Evolutionary conservation across 2,113 vertebrate genomes (phyloP), one percentile per base, ranked within the genome.

Genomic region (Chaetodon auriga): DNA sequence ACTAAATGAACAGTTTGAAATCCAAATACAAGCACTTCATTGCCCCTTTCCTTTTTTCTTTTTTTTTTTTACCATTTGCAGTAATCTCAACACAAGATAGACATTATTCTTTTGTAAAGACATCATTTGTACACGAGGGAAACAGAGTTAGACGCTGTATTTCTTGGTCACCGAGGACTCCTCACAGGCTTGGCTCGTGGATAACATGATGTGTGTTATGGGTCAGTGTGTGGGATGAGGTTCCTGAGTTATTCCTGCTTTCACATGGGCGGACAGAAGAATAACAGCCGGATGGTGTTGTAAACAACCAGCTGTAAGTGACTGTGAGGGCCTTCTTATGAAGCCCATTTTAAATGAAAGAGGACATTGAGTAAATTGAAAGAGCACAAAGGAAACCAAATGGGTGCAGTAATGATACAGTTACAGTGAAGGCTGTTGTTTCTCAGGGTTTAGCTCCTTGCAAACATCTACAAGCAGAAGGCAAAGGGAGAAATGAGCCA

Each of bases 181-280:
- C 62, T 71, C 78, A 68, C 54, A 68, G 64, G 60, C 78, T 61
- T 71, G 69, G 38, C 70, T 80, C 71, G 61, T 75, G 77, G 85
- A 88, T 86, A 80, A 38, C 64, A 73, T 84, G 73, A 85, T 87
- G 58, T 63, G 78, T 82, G 71, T 78, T 78, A 38, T 36, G 80
- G 85, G 79, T 73, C 73, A 88, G 69, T 53, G 68, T 80, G 85
- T 87, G 70, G 84, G 88, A 80, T 84, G 80, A 82, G 30, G 30
- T 65, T 81, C 49, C 63, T 74, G 65, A 84, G 49, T 63, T 71
- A 73, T 83, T 72, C 4, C 49, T 69, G 41, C 55, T 86, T 71
- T 79, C 60, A 70, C 75, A 55, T 60, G 66, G 66, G 30, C n/a
- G 7, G 48, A 66, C 41, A 72, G 21, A 38, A 80, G 60, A 85